A percentile compares a stretch with the other conserved stretches of the same genome.
phyloP scores from a whole-genome alignment of 2,113 vertebrate genomes.

The Dicentrarchus labrax region DNA sequence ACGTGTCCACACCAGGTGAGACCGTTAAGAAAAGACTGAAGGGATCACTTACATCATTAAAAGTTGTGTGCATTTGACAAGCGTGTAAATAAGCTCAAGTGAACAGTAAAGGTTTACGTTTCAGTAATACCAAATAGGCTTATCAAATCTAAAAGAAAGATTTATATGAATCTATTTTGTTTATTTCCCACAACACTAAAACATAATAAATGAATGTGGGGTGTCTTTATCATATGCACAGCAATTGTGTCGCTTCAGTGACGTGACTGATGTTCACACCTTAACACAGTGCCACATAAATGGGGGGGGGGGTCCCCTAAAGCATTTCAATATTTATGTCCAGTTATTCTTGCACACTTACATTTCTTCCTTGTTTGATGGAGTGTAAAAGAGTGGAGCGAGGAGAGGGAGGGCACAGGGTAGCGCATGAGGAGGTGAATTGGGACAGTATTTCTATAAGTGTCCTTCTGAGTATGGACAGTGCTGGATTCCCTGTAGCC shows the following conservation, averaged over 20 bases:
- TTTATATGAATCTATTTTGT: slow-evolving; percentile 9
- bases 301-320: slow-evolving; percentile 14
- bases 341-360: slow-evolving; percentile 53
- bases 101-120: slow-evolving; percentile 12
- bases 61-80: slow-evolving; percentile 38
- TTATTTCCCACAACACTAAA: slow-evolving; percentile 19
- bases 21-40: slow-evolving; percentile 22
- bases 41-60: slow-evolving; percentile 32
- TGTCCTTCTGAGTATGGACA: slow-evolving; percentile 74
- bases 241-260: slow-evolving; percentile 44
- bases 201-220: slow-evolving; percentile 5
- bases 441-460: slow-evolving; percentile 69
- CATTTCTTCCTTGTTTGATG: slow-evolving; percentile 23
- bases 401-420: slow-evolving; percentile 58
- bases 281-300: slow-evolving; percentile 57
- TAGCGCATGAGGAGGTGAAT: slow-evolving; percentile 61
- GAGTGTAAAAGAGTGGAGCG: slow-evolving; percentile 6
- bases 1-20: slow-evolving; percentile 6
- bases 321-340: slow-evolving; percentile 64
- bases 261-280: slow-evolving; percentile 30
- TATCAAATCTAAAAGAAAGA: slow-evolving; percentile 25
- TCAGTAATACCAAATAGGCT: slow-evolving; percentile 36
- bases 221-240: slow-evolving; percentile 35
- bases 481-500: slow-evolving; percentile 73
- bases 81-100: slow-evolving; percentile 33